phyloP scores from a whole-genome alignment of 2,113 vertebrate species.

The Psilopogon haemacephalus region DNA sequence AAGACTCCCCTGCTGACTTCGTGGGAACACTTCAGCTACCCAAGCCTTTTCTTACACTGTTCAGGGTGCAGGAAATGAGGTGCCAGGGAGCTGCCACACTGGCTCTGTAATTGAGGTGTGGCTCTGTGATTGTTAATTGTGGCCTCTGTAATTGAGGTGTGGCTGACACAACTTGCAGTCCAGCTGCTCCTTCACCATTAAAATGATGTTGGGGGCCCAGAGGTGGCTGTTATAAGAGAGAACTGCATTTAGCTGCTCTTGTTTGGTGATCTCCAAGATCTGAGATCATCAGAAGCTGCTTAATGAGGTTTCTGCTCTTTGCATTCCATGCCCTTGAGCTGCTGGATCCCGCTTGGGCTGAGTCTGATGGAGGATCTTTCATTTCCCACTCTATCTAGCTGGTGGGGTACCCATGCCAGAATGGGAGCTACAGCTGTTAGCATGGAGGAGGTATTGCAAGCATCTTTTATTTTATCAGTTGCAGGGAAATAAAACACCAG shows the following conservation, averaged over 20 bases:
- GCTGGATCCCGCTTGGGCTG: not conserved
- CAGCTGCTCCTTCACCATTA: rapidly evolving
- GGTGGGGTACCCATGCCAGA: not conserved
- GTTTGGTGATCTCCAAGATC: not conserved
- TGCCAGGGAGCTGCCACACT: not conserved
- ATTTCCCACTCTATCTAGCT: not conserved
- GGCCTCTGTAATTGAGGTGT: not conserved
- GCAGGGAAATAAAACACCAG: not conserved
- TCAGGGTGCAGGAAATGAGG: not conserved
- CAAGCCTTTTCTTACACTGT: not conserved
- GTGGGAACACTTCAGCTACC: not conserved
- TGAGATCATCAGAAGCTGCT: not conserved
- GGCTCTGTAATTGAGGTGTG: not conserved
- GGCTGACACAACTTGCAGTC: not conserved
- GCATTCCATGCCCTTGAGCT: not conserved
- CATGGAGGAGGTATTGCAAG: not conserved
- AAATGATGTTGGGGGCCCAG: not conserved
- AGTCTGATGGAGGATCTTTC: not conserved
- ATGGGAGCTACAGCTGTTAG: not conserved
- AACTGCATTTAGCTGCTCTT: not conserved
- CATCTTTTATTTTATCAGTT: not conserved
- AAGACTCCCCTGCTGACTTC: not conserved
- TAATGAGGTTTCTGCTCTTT: not conserved
- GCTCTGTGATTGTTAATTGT: too few relatives aligned
- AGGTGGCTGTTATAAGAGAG: not conserved